phyloP scores from a whole-genome alignment of 2,888 invertebrate genomes.

The Lamproptera curius region DNA sequence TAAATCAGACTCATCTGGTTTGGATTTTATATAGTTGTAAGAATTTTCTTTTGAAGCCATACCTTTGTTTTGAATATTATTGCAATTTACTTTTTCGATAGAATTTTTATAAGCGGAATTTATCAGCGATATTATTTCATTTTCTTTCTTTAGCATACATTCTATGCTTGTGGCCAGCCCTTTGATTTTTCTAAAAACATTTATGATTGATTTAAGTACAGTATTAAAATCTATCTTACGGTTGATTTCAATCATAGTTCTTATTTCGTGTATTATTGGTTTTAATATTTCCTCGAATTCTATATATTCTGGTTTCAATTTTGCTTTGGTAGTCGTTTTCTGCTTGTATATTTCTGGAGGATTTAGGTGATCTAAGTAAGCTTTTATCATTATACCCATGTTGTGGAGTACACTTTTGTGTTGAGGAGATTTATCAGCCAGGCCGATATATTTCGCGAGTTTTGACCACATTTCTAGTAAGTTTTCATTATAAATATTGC shows the following conservation, averaged over 20 bases:
- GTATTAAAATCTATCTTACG: neutral
- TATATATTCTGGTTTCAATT: neutral
- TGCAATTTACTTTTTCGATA: conserved; percentile 11
- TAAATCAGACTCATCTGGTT: neutral
- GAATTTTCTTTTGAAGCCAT: neutral
- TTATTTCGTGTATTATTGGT: conserved; percentile 10
- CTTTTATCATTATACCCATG: conserved; percentile 17
- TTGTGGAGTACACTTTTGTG: conserved; percentile 17
- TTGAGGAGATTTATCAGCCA: conserved; percentile 9
- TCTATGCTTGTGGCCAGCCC: neutral
- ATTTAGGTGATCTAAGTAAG: conserved; percentile 18
- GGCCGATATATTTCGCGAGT: conserved; percentile 12
- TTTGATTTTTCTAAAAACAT: neutral
- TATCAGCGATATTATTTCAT: conserved; percentile 8
- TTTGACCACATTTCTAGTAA: conserved; percentile 11
- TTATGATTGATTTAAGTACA: neutral
- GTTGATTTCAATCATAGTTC: neutral
- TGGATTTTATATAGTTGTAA: neutral
- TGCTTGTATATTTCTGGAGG: conserved; percentile 6
- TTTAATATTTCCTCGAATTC: neutral
- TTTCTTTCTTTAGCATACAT: conserved; percentile 7
- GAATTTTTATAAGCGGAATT: conserved; percentile 10
- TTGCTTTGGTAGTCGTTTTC: neutral
- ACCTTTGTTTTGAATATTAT: neutral
- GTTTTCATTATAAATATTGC: conserved; percentile 15